A percentile compares a stretch with the other conserved stretches of the same genome.
Evolutionary conservation across 2,113 vertebrate genomes (phyloP).

Genomic region (Cranoglanis bouderius): DNA sequence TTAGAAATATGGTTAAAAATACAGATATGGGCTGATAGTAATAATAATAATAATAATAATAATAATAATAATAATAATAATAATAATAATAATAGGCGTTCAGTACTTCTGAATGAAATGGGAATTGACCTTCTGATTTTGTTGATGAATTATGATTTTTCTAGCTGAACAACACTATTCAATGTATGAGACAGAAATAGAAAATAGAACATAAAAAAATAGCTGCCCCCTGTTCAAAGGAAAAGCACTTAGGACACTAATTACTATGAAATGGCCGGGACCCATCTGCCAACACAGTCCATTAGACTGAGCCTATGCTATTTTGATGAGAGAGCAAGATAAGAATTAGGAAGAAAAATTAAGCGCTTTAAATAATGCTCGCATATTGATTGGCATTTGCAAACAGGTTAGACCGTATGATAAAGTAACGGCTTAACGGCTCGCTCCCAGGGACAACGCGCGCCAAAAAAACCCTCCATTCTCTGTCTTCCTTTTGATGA

Average conservation of each 20-base stretch:
- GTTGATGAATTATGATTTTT: slow-evolving; percentile 1
- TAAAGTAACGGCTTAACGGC: background rate
- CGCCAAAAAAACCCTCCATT: slow-evolving; percentile 11
- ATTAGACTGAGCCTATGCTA: background rate
- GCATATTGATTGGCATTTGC: slow-evolving; percentile 47
- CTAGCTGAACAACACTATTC: background rate
- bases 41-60: background rate
- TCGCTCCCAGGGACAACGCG: slow-evolving; percentile 2
- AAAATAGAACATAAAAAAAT: background rate
- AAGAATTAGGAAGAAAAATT: slow-evolving; percentile 46
- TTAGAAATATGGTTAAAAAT: background rate
- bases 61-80: slow-evolving; percentile 6
- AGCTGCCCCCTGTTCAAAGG: slow-evolving; percentile 46
- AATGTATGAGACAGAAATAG: slow-evolving; percentile 10
- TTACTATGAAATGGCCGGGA: slow-evolving; percentile 7
- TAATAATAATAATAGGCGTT: slow-evolving; percentile 9
- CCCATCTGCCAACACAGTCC: background rate
- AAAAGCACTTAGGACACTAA: slow-evolving; percentile 44
- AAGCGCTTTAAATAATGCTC: slow-evolving; percentile 50
- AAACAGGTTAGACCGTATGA: background rate
- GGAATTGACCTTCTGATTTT: background rate
- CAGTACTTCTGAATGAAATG: slow-evolving; percentile 12
- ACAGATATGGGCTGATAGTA: background rate
- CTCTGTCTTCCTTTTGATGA: slow-evolving; percentile 42
- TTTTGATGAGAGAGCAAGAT: slow-evolving; percentile 21